Evolutionary conservation across 2,797 vertebrate genomes (phyloP).

Genomic region (Oceanodroma leucorhoa): DNA sequence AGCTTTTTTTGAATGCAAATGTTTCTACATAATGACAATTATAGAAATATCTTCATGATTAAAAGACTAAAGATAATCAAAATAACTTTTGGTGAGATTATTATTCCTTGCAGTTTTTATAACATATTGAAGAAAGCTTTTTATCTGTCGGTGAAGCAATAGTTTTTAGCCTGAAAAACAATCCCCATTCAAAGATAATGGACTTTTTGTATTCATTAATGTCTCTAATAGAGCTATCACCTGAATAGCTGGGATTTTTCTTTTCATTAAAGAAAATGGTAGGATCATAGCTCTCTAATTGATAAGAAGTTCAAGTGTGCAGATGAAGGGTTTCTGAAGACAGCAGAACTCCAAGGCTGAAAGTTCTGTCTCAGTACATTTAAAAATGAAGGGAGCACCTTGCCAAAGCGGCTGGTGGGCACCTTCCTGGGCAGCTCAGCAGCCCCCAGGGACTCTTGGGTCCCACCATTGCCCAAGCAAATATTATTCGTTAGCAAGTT

Average conservation of each 20-base stretch:
- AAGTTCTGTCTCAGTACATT: background rate
- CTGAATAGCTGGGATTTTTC: background rate
- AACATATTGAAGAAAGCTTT: background rate
- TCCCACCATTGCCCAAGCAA: background rate
- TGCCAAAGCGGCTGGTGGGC: background rate
- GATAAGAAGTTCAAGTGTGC: background rate
- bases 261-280: background rate
- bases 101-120: background rate
- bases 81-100: background rate
- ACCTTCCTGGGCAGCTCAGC: background rate
- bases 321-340: background rate
- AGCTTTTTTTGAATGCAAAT: background rate
- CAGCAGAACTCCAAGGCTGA: background rate
- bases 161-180: background rate
- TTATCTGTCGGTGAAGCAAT: background rate
- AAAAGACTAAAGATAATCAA: constrained; percentile 10
- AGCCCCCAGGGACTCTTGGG: background rate
- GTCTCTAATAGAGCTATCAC: background rate
- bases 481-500: background rate
- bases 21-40: background rate
- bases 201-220: background rate
- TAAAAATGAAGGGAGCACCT: background rate
- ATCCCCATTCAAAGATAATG: background rate
- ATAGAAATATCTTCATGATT: background rate
- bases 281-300: background rate